A percentile compares a stretch with the other conserved stretches of the same genome.
Evolutionary conservation across 2,888 invertebrate species (phyloP).

Genomic region (Polyommatus icarus): DNA sequence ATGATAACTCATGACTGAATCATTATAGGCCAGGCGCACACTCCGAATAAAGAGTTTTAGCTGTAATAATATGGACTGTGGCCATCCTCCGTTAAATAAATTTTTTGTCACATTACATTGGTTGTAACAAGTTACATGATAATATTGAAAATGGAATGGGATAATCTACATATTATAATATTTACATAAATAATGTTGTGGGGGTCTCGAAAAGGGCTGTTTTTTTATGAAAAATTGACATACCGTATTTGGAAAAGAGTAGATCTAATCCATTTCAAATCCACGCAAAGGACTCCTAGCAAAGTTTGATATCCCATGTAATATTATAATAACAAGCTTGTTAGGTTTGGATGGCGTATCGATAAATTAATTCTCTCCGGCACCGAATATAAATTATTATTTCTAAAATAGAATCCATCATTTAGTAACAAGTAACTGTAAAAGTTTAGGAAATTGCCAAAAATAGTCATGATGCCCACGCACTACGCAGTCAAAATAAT

Average conservation of each 20-base stretch:
- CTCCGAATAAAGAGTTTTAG: background rate
- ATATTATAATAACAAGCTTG: too few relatives aligned
- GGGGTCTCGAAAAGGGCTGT: too few relatives aligned
- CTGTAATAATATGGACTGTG: background rate
- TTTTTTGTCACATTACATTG: too few relatives aligned
- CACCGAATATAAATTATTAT: background rate
- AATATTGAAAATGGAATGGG: too few relatives aligned
- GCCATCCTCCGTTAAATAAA: background rate
- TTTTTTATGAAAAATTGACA: too few relatives aligned
- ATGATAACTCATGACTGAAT: constrained; percentile 19
- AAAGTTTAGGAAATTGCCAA: background rate
- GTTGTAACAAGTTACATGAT: too few relatives aligned
- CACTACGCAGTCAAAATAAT: background rate
- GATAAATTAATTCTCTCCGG: background rate
- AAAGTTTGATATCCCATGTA: too few relatives aligned
- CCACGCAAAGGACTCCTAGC: too few relatives aligned
- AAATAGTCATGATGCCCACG: constrained; percentile 3
- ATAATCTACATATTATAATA: too few relatives aligned
- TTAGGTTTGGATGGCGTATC: background rate
- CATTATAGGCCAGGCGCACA: background rate
- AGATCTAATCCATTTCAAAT: too few relatives aligned
- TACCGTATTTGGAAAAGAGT: too few relatives aligned
- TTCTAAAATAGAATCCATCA: background rate
- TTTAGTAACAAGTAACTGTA: background rate
- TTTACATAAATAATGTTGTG: too few relatives aligned